Percentiles rank a stretch among this genome's conserved stretches.
These are phyloP conservation scores for Myathropa florea DNA, from an alignment of 2,888 invertebrate species.

Conservation along the genomic window DNA sequence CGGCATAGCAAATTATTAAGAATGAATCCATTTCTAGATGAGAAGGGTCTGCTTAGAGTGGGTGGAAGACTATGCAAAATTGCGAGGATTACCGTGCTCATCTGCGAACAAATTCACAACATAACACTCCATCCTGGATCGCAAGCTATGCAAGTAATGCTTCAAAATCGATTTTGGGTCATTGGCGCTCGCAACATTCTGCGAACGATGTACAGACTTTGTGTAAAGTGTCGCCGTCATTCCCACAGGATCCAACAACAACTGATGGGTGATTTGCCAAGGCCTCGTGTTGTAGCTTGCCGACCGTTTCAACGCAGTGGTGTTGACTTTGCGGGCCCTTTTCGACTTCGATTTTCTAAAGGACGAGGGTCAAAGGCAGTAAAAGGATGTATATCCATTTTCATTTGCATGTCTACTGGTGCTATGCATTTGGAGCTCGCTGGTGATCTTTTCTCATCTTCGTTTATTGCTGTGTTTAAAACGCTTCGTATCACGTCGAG, in stretches of 20 bases:
- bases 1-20: slow-evolving; percentile 1
- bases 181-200: slow-evolving; percentile 16
- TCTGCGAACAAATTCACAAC: slow-evolving; percentile 19
- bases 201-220: slow-evolving; percentile 9
- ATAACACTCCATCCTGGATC: slow-evolving; percentile 27
- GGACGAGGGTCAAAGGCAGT: slow-evolving; percentile 27
- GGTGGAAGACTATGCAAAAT: slow-evolving; percentile 9
- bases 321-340: slow-evolving; percentile 26
- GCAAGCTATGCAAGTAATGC: slow-evolving; percentile 23
- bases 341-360: slow-evolving; percentile 24
- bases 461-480: slow-evolving; percentile 53
- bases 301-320: slow-evolving; percentile 13
- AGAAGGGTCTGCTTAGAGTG: slow-evolving; percentile 6
- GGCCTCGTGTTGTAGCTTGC: slow-evolving; percentile 3
- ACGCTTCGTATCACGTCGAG: slow-evolving; percentile 67
- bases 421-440: slow-evolving; percentile 42
- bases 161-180: slow-evolving; percentile 12
- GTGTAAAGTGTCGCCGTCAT: slow-evolving; percentile 23
- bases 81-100: not conserved
- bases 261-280: slow-evolving; percentile 12
- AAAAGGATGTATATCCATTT: slow-evolving; percentile 29
- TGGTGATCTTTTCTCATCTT: slow-evolving; percentile 7
- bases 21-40: slow-evolving; percentile 41
- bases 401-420: slow-evolving; percentile 35
- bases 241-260: not conserved